Base-by-base conservation (phyloP, 2,888 invertebrate genomes). In the Epinotia demarniana region DNA sequence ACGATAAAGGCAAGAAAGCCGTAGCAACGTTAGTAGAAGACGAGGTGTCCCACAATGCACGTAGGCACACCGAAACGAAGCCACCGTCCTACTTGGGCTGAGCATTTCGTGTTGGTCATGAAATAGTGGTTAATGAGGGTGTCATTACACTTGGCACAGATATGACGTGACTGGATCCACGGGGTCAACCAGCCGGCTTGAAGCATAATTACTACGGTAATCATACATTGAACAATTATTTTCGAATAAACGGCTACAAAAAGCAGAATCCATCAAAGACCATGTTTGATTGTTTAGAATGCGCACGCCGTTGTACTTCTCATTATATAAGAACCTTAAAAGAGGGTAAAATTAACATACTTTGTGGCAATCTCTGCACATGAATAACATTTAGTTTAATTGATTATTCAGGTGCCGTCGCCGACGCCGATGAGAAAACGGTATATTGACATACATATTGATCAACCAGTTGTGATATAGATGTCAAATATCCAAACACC, bases 81-180 rank as follows among this genome's bases (percentile, higher is more conserved):
- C 79, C 85, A 80, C 57, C 82, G 89, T 79, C 83, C 88, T 80
- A 88, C 85, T 88, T 89, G 81, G 66, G 76, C 80, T 85, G 79
- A 81, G 87, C 85, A 84, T 87, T 89, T 88, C 84, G 86, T 89
- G 89, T 83, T 83, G 77, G 86, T 84, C 86, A 84, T 84, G 82
- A 83, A 83, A 77, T 78, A 78, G 80, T 78, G 86, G 83, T 85
- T 83, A 85, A 89, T 86, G 78, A 81, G 79, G 76, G 66, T 73
- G 75, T 79, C 84, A 83, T 79, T 74, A 77, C 83, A 77, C 72
- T 58, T 73, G 76, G 72, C 75, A 77, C 75, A 60, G 72, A 75
- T 75, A 72, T 76, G 78, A 83, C 84, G 82, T 86, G 86, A 80
- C 79, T 77, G 77, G 76, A 69, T 78, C 76, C 84, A 83, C 81